Conservation (phyloP, 2,113 vertebrate species). For the Brachyhypopomus gauderio region DNA sequence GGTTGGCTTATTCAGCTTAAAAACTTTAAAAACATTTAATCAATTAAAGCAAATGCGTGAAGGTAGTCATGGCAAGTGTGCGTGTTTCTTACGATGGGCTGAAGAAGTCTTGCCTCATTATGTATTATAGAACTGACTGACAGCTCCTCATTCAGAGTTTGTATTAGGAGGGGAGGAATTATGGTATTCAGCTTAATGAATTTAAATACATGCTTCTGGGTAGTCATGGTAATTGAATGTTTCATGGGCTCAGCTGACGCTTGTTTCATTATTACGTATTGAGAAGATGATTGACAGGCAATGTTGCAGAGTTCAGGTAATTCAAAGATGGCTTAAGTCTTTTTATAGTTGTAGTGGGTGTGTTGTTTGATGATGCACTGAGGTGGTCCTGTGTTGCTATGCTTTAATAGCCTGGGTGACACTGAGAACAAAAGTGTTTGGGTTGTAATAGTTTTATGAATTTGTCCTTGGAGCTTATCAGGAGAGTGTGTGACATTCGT, state of each 20-base stretch:
- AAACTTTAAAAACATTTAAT: conserved; percentile 33
- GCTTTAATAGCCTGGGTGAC: neutral
- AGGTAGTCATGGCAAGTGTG: conserved; percentile 30
- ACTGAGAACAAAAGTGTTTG: no score
- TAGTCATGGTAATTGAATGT: conserved; percentile 1
- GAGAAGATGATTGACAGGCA: neutral
- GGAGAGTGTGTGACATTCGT: no score
- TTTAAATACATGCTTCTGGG: neutral
- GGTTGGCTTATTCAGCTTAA: conserved; percentile 50
- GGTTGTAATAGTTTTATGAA: no score
- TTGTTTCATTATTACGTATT: neutral
- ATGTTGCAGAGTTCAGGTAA: neutral
- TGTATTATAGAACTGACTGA: conserved; percentile 25
- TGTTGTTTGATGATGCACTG: neutral
- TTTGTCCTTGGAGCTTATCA: no score
- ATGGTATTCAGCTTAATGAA: neutral
- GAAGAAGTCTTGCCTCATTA: conserved; percentile 1
- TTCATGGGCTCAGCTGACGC: neutral
- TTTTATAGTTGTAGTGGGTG: neutral
- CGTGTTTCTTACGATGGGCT: conserved; percentile 21
- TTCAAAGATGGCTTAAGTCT: neutral
- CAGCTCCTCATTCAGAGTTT: conserved; percentile 7
- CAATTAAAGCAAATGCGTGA: conserved; percentile 40
- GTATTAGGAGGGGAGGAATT: conserved; percentile 4
- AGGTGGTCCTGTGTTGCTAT: neutral